phyloP scores from a whole-genome alignment of 2,797 vertebrate genomes.

The Nyctalus aviator region DNA sequence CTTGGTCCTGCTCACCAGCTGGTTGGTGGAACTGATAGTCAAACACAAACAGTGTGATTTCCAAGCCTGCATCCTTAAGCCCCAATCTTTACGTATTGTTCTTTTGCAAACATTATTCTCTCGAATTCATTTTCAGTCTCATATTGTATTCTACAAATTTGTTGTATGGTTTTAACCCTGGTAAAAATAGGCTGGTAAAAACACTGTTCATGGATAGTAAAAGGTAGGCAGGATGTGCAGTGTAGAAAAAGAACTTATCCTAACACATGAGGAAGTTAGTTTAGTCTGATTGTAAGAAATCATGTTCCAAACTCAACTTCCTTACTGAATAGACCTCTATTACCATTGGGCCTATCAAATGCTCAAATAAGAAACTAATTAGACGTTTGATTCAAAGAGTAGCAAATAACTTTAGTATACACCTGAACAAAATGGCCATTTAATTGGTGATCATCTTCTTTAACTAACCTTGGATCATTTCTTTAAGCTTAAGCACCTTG shows the following conservation, averaged over 20 bases:
- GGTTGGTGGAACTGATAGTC: neutral
- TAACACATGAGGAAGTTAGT: neutral
- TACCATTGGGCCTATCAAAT: slow-evolving; percentile 33
- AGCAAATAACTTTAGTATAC: slow-evolving; percentile 46
- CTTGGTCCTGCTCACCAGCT: neutral
- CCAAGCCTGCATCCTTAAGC: neutral
- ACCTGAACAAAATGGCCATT: slow-evolving; percentile 37
- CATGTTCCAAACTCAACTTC: neutral
- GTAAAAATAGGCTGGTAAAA: neutral
- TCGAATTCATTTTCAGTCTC: neutral
- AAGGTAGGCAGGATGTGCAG: neutral
- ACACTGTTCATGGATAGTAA: neutral
- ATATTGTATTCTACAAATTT: neutral
- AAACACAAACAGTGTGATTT: neutral
- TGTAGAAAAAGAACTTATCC: neutral
- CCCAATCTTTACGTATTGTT: neutral
- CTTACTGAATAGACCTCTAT: neutral
- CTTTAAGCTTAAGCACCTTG: slow-evolving; percentile 53
- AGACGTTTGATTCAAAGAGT: slow-evolving; percentile 54
- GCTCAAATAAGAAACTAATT: slow-evolving; percentile 57
- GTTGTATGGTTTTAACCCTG: neutral
- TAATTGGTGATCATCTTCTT: slow-evolving; percentile 55
- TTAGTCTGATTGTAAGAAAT: neutral
- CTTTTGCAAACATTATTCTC: neutral
- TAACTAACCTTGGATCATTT: slow-evolving; percentile 20